These are phyloP conservation scores for Eleutherodactylus coqui DNA, from an alignment of 2,797 vertebrate genomes.

Conservation along the genomic window DNA sequence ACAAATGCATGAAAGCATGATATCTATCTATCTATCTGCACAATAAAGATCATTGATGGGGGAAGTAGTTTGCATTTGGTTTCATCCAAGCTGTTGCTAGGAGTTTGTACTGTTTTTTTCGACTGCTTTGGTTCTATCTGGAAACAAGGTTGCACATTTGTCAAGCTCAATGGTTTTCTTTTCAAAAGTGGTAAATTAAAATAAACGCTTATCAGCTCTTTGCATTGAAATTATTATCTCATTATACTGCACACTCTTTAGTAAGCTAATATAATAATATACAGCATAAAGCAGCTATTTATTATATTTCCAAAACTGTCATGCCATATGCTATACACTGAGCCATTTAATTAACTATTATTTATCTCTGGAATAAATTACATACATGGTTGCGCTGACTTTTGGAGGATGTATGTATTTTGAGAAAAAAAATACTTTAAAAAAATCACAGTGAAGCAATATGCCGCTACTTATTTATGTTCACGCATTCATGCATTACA, in stretches of 20 bases:
- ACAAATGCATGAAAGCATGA: no score
- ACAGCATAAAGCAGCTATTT: slow-evolving; percentile 57
- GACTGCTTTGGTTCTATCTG: not conserved
- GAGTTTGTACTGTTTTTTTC: not conserved
- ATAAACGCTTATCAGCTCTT: slow-evolving; percentile 32
- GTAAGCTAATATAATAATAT: slow-evolving; percentile 58
- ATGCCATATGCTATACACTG: slow-evolving; percentile 59
- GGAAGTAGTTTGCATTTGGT: no score
- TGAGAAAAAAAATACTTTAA: slow-evolving; percentile 26
- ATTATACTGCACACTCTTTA: slow-evolving; percentile 55
- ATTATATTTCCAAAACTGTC: slow-evolving; percentile 58
- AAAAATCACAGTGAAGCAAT: slow-evolving; percentile 40
- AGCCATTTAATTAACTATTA: slow-evolving; percentile 64
- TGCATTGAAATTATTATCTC: slow-evolving; percentile 46
- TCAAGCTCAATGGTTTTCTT: not conserved
- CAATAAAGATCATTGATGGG: not conserved
- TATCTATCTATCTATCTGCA: no score
- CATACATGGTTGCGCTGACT: slow-evolving; percentile 51
- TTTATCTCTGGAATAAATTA: slow-evolving; percentile 61
- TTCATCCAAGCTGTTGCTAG: not conserved
- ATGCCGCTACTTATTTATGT: slow-evolving; percentile 51
- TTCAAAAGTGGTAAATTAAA: slow-evolving; percentile 37
- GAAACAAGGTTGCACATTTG: slow-evolving; percentile 9
- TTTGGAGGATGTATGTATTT: slow-evolving; percentile 49
- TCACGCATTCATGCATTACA: slow-evolving; percentile 54